Evolutionary conservation across 2,113 vertebrate genomes (phyloP), one percentile per base, ranked within the genome.

Genomic region (Bubalus kerabau): DNA sequence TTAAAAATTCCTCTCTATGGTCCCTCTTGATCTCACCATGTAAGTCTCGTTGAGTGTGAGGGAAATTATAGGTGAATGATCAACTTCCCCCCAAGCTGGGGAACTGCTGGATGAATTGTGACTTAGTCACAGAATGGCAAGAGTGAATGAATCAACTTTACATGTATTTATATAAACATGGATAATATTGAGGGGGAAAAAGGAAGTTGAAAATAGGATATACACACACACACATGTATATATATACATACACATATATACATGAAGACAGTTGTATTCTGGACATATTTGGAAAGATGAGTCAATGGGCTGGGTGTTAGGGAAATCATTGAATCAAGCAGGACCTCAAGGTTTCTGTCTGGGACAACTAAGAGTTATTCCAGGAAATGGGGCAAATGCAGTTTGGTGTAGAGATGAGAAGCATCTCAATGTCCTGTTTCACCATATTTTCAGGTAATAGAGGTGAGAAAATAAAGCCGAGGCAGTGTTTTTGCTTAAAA

Each of bases 231-330:
- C 5, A 59, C 0, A 28, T 3, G 30, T 15, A 3, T 4, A 64
- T 0, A 32, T 1, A 6, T 0, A 60, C 0, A 60, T 0, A 30
- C 0, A 60, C 4, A 59, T 1, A 74, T 14, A 43, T 74, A 74
- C 43, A 40, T 36, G 17, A 50, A 93, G 19, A 5, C 56, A 28
- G 21, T 64, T 87, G 76, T 64, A 96, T 54, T 78, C 5, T n/a
- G 52, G 46, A 17, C 43, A 36, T 52, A 62, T 60, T 83, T 67
- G 71, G 50, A 87, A 95, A 50, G n/a, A n/a, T 24, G 17, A 54
- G 28, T 13, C 48, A 56, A 2, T 46, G 26, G 23, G 59, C 46
- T 93, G 87, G 24, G 32, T 78, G 7, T 54, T 80, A 62, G 80
- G 48, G 26, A 88, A 56, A 56, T 81, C 60, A 6, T 12, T 40